Evolutionary conservation across 1,140 invertebrate genomes (phyloP).

Genomic region (Steinernema khuongi): DNA sequence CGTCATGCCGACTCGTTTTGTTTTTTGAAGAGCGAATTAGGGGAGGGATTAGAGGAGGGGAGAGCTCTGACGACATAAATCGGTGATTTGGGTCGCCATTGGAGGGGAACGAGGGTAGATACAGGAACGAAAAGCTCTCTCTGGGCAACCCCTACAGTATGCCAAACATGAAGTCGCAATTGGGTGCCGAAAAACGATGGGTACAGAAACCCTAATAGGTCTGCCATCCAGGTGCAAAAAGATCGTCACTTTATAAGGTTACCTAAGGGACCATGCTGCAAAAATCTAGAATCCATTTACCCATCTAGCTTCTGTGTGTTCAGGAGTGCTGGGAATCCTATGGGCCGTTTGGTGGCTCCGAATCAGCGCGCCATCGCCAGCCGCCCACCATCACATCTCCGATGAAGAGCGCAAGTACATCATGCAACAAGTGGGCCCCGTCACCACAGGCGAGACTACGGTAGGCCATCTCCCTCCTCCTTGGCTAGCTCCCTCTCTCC

Average conservation of each 20-base stretch:
- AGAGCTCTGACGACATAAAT: too few relatives aligned
- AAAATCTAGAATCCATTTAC: too few relatives aligned
- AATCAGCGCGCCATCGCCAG: constrained; percentile 82
- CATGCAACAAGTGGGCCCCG: constrained; percentile 79
- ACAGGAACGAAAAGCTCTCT: too few relatives aligned
- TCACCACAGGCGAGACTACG: constrained; percentile 30
- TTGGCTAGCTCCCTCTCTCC: constrained; percentile 60
- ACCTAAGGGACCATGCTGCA: too few relatives aligned
- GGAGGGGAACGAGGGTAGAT: too few relatives aligned
- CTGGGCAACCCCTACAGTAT: too few relatives aligned
- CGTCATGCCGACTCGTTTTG: constrained; percentile 49
- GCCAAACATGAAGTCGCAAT: too few relatives aligned
- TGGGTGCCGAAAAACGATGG: too few relatives aligned
- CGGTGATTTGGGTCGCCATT: too few relatives aligned
- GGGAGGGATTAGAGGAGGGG: too few relatives aligned
- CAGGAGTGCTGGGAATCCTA: constrained; percentile 61
- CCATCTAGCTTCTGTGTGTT: background rate
- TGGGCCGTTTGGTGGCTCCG: constrained; percentile 85
- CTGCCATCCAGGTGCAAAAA: background rate
- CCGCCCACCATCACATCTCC: constrained; percentile 82
- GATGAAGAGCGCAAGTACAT: constrained; percentile 85
- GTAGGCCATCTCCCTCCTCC: constrained; percentile 3
- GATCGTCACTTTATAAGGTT: too few relatives aligned
- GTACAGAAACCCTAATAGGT: too few relatives aligned
- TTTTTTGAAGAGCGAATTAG: background rate